Evolutionary conservation across 2,888 invertebrate species (phyloP).

Genomic region (Orthosia gothica): DNA sequence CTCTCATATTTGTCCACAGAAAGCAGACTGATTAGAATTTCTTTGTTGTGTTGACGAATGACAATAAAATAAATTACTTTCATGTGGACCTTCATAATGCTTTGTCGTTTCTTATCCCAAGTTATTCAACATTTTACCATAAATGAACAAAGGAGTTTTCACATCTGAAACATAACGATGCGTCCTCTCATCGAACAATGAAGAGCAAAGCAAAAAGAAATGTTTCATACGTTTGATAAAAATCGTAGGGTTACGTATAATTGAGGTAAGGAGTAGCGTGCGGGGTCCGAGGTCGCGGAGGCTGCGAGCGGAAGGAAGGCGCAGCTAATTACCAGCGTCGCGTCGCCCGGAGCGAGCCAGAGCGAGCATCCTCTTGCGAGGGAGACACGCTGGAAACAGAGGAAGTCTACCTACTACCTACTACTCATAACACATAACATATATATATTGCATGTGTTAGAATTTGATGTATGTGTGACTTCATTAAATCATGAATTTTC

Average conservation of each 20-base stretch:
- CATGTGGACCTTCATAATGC: conserved; percentile 57
- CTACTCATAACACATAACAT: conserved; percentile 61
- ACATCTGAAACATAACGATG: conserved; percentile 23
- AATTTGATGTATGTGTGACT: too few species aligned
- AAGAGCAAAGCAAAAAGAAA: conserved; percentile 13
- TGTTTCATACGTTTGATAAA: conserved; percentile 28
- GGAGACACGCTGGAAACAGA: conserved; percentile 72
- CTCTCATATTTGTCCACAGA: conserved; percentile 62
- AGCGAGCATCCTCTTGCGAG: conserved; percentile 69
- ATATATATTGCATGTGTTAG: conserved; percentile 41
- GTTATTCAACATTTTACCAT: conserved; percentile 37
- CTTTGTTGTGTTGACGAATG: conserved; percentile 79
- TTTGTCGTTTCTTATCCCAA: conserved; percentile 42
- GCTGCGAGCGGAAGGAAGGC: conserved; percentile 85
- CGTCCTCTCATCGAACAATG: conserved; percentile 30
- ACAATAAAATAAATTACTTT: conserved; percentile 71
- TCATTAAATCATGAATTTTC: too few species aligned
- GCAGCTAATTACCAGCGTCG: conserved; percentile 87
- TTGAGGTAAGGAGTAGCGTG: conserved; percentile 63
- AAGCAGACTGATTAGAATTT: conserved; percentile 75
- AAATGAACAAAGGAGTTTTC: conserved; percentile 56
- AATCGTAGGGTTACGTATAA: conserved; percentile 30
- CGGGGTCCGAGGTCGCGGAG: conserved; percentile 60
- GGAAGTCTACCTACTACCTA: conserved; percentile 70
- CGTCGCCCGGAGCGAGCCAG: conserved; percentile 81